These are phyloP conservation scores for Crioceris asparagi DNA, from an alignment of 2,888 invertebrate genomes.

Conservation along the genomic window DNA sequence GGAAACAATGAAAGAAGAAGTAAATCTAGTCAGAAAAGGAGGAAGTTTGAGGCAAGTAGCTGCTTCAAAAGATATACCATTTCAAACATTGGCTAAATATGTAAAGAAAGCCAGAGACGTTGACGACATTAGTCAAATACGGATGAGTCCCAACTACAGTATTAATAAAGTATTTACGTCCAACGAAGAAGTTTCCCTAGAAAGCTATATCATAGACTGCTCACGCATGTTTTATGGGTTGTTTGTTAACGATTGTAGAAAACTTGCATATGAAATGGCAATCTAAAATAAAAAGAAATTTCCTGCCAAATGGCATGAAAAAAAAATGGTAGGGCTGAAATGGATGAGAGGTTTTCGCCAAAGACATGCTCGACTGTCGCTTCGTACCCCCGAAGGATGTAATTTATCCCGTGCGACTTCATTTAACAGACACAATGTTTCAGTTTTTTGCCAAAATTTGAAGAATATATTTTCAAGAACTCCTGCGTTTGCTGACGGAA, in stretches of 20 bases:
- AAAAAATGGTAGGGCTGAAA: neutral
- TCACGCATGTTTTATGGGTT: slow-evolving; percentile 1
- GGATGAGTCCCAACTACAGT: slow-evolving; percentile 10
- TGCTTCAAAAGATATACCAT: slow-evolving; percentile 3
- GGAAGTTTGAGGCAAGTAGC: slow-evolving; percentile 1
- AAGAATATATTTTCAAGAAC: neutral
- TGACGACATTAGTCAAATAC: slow-evolving; percentile 5
- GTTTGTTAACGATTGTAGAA: neutral
- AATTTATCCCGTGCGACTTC: too few relatives aligned
- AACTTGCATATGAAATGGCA: slow-evolving; percentile 4
- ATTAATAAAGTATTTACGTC: slow-evolving; percentile 8
- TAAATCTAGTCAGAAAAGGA: slow-evolving; percentile 7
- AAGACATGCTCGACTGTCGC: too few relatives aligned
- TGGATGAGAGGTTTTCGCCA: too few relatives aligned
- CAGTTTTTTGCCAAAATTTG: neutral
- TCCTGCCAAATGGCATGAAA: slow-evolving; percentile 3
- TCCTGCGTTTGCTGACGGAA: neutral
- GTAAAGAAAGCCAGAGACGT: slow-evolving; percentile 5
- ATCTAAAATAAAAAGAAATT: neutral
- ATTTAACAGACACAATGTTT: slow-evolving; percentile 1
- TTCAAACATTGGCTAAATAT: slow-evolving; percentile 9
- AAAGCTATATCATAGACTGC: slow-evolving; percentile 6
- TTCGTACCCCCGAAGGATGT: too few relatives aligned
- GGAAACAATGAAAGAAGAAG: slow-evolving; percentile 7
- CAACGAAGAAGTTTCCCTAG: slow-evolving; percentile 6